Base-by-base conservation (phyloP, 2,888 invertebrate species). In the Orthosia incerta region DNA sequence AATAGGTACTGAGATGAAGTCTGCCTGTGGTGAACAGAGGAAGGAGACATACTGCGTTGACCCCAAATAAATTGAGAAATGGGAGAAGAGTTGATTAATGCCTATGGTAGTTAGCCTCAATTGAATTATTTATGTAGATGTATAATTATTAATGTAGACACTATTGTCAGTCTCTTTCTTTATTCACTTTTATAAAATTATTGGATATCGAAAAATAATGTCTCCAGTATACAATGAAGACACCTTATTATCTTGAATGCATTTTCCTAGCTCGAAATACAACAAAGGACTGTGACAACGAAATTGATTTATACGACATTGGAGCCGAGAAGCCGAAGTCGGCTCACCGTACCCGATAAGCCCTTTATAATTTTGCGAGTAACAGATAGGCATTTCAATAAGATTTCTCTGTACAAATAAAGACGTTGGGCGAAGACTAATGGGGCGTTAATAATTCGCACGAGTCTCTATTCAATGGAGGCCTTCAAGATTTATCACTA, bases 401-500 rank as follows among this genome's bases (percentile, higher is more conserved):
- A 91, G 91, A 91, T 90, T 78, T 89, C 88, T 87, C 89, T 89
- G 90, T 93, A 94, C 92, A 93, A 93, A 94, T 94, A 95, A 94
- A 95, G 95, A 94, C 94, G 92, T 93, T 94, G 87, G 89, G 90
- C 87, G 89, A 89, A 88, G 93, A 93, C 94, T 95, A 95, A 96
- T 95, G 95, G 95, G 87, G 93, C 94, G 95, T 94, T 95, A 94
- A 95, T 95, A 95, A 96, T 95, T 95, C 91, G 92, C 91, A 89
- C 92, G 92, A 94, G 94, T 93, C 91, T 90, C 94, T 92, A 94
- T 95, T 95, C 91, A 95, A 94, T 94, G 93, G 93, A 89, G 90
- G 92, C 92, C 91, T 87, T 91, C 88, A 89, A 94, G 95, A 96
- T 95, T 95, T 95, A 95, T 94, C 92, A 92, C 94, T 94, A 94